A percentile compares a stretch with the other conserved stretches of the same genome.
Conservation (phyloP, 2,797 vertebrate genomes). For the Melanogrammus aeglefinus region DNA sequence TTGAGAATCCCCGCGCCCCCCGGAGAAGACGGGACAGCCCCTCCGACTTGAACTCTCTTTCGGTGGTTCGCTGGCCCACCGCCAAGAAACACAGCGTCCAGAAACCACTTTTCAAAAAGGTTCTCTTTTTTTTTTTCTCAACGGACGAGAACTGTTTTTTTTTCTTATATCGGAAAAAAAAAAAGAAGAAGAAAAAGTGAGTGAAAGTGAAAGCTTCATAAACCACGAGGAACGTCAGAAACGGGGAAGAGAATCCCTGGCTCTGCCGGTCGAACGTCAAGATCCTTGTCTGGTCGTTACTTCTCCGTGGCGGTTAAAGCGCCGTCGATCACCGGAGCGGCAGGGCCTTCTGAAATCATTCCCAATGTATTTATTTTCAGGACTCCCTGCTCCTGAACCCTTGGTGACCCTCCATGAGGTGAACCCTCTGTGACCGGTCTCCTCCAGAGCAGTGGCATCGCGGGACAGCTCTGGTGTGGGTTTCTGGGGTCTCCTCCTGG, state of each 20-base stretch:
- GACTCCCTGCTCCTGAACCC: too few relatives aligned
- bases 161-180: neutral
- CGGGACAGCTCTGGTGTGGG: too few relatives aligned
- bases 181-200: neutral
- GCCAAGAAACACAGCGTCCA: conserved; percentile 57
- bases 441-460: too few relatives aligned
- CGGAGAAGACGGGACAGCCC: conserved; percentile 10
- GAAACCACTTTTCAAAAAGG: neutral
- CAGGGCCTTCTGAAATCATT: too few relatives aligned
- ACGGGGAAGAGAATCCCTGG: neutral
- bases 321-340: too few relatives aligned
- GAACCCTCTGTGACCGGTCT: too few relatives aligned
- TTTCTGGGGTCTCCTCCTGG: too few relatives aligned
- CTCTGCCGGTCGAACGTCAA: neutral
- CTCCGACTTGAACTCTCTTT: conserved; percentile 30
- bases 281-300: too few relatives aligned
- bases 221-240: neutral
- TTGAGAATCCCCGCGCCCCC: conserved; percentile 66
- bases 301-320: too few relatives aligned
- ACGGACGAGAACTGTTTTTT: neutral
- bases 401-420: too few relatives aligned
- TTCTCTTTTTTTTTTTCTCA: neutral
- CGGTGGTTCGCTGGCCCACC: conserved; percentile 67
- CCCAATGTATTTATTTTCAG: too few relatives aligned
- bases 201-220: neutral